Percentiles rank a stretch among this genome's conserved stretches.
phyloP scores from a whole-genome alignment of 2,113 vertebrate genomes.

The Plecotus auritus region DNA sequence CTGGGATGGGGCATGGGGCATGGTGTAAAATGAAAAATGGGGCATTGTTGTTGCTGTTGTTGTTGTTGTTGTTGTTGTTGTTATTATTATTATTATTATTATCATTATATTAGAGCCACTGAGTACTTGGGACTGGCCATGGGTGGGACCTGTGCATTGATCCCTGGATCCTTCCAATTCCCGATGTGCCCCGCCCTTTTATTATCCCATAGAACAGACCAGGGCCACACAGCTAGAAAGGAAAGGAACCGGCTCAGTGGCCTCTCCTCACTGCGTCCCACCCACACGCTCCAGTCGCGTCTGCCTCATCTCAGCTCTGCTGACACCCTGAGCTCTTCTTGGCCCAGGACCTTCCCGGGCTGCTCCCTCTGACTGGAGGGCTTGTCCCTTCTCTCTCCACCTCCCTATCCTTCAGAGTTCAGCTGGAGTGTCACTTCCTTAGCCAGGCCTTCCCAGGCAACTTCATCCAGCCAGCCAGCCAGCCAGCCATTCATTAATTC shows the following conservation, averaged over 20 bases:
- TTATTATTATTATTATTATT: not conserved
- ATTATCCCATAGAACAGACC: not conserved
- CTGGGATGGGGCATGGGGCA: accelerated
- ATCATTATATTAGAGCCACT: not conserved
- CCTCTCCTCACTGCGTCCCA: accelerated
- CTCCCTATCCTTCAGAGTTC: not conserved
- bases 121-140: not conserved
- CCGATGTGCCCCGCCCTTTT: accelerated
- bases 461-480: too few species aligned
- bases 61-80: not conserved
- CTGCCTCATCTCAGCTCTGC: not conserved
- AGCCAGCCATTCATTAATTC: not conserved
- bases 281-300: accelerated
- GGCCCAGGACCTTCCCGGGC: accelerated
- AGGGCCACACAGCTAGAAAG: not conserved
- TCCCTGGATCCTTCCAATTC: not conserved
- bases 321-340: not conserved
- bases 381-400: not conserved
- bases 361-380: not conserved
- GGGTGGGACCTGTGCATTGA: not conserved
- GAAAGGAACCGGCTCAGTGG: not conserved
- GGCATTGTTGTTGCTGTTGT: too few species aligned
- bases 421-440: not conserved
- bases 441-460: not conserved
- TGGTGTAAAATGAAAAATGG: not conserved